Evolutionary conservation across 2,888 invertebrate species (phyloP).

Genomic region (Platycheirus albimanus): DNA sequence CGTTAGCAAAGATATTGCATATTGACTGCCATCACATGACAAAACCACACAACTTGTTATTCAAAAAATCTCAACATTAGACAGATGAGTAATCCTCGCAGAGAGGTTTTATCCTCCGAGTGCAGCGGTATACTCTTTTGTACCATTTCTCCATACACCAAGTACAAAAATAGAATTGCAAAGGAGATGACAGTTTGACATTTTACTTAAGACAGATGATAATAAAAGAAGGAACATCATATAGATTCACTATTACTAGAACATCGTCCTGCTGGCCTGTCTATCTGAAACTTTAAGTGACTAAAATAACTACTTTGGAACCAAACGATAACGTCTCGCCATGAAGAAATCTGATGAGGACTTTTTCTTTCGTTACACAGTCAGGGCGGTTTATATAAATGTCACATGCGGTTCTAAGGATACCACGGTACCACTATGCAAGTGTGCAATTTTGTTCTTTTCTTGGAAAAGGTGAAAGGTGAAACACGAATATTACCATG

Average conservation of each 20-base stretch:
- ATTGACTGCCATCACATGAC: too few species aligned
- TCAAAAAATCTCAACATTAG: too few species aligned
- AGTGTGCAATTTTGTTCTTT: too few species aligned
- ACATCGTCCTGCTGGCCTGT: neutral
- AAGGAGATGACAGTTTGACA: slow-evolving; percentile 1
- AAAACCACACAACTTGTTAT: too few species aligned
- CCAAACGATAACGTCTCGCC: neutral
- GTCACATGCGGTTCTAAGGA: neutral
- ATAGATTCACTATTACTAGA: neutral
- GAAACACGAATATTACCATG: too few species aligned
- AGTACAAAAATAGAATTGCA: neutral
- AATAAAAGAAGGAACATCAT: neutral
- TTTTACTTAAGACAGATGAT: neutral
- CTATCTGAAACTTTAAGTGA: neutral
- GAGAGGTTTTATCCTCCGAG: neutral
- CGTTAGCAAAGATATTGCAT: too few species aligned
- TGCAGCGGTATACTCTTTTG: neutral
- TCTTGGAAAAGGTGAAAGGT: too few species aligned
- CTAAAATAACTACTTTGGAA: neutral
- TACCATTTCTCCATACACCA: neutral
- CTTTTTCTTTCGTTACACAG: neutral
- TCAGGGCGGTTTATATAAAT: neutral
- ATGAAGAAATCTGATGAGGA: slow-evolving; percentile 9
- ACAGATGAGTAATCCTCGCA: too few species aligned
- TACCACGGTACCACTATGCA: too few species aligned